A percentile compares a stretch with the other conserved stretches of the same genome.
These are phyloP conservation scores for Teleiodes luculella DNA, from an alignment of 2,888 invertebrate genomes.

Conservation along the genomic window DNA sequence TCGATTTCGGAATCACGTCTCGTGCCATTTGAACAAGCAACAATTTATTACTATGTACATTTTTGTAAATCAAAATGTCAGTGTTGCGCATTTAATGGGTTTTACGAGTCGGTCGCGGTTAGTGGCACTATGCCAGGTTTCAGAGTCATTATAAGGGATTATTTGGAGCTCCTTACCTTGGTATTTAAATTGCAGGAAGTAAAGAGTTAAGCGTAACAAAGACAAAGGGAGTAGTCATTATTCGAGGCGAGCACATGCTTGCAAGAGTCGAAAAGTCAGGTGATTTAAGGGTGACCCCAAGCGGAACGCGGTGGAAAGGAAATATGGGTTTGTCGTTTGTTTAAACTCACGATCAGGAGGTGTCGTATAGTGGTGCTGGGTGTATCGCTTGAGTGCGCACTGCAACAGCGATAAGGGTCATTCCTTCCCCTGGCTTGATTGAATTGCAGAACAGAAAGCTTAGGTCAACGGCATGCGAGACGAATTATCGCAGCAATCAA, in stretches of 20 bases:
- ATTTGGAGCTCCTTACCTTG: constrained; percentile 10
- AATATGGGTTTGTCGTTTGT: constrained; percentile 25
- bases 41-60: constrained; percentile 51
- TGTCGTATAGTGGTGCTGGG: constrained; percentile 9
- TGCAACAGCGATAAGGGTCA: constrained; percentile 47
- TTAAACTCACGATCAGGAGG: constrained; percentile 21
- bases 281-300: constrained; percentile 21
- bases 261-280: constrained; percentile 19
- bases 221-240: constrained; percentile 17
- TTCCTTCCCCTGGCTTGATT: constrained; percentile 57
- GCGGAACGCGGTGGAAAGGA: constrained; percentile 23
- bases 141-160: constrained; percentile 24
- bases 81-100: constrained; percentile 40
- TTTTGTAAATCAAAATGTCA: constrained; percentile 56
- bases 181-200: constrained; percentile 15
- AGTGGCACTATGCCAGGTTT: constrained; percentile 37
- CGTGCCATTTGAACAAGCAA: constrained; percentile 55
- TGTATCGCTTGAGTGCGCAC: background rate
- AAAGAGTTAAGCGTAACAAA: constrained; percentile 15
- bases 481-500: too few relatives aligned
- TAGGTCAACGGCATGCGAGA: too few relatives aligned
- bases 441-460: constrained; percentile 69
- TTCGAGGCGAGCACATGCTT: constrained; percentile 18
- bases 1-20: constrained; percentile 55
- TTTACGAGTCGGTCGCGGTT: constrained; percentile 41